phyloP scores from a whole-genome alignment of 2,113 vertebrate species.

The Blennius ocellaris region DNA sequence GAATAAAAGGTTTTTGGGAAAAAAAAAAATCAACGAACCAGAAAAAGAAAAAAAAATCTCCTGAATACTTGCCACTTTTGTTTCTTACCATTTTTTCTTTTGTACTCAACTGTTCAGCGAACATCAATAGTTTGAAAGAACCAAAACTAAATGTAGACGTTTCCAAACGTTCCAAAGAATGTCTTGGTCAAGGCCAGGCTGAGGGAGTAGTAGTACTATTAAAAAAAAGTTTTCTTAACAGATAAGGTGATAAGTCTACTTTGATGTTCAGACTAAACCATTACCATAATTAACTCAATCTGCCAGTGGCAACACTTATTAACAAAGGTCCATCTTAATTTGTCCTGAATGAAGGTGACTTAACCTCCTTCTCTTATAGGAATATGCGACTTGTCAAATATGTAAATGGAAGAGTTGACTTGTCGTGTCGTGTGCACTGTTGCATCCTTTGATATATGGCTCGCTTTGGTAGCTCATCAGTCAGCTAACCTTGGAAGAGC shows the following conservation, averaged over 20 bases:
- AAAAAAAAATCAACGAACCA: no score
- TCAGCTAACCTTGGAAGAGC: conserved; percentile 71
- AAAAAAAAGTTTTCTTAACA: background rate
- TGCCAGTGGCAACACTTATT: conserved; percentile 31
- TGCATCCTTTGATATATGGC: conserved; percentile 71
- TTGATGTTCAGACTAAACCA: background rate
- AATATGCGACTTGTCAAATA: conserved; percentile 60
- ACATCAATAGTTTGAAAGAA: no score
- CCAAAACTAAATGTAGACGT: no score
- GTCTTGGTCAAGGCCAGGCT: no score
- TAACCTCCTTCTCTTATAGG: conserved; percentile 28
- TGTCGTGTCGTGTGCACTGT: conserved; percentile 42
- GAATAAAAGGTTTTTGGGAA: no score
- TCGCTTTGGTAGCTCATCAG: conserved; percentile 62
- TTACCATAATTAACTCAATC: conserved; percentile 8
- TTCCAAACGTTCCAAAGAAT: no score
- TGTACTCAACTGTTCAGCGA: no score
- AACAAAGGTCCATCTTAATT: conserved; percentile 31
- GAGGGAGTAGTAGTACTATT: no score
- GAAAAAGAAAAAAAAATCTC: no score
- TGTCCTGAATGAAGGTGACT: conserved; percentile 61
- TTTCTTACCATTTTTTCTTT: no score
- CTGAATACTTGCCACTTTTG: no score
- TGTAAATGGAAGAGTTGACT: conserved; percentile 64
- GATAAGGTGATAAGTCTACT: background rate